phyloP scores from a whole-genome alignment of 30 jellyfish, hydroid and myxozoan species.

The Aurelia aurita complex sp. Pacific region DNA sequence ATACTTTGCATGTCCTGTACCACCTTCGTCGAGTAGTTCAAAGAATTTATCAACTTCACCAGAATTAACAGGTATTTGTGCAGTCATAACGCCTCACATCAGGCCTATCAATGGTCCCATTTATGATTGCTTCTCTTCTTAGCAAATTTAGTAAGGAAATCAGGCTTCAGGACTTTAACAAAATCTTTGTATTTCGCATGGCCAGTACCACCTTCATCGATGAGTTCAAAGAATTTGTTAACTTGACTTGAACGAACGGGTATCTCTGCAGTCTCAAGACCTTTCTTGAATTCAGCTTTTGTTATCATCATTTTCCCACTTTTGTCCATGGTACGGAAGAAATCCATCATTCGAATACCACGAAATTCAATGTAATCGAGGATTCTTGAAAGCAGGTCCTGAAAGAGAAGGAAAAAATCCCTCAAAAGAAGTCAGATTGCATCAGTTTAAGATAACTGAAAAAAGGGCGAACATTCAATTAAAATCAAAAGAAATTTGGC shows the following conservation, averaged over 20 bases:
- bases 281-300: slow-evolving; percentile 37
- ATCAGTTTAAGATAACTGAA: too few relatives aligned
- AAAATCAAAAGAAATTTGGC: too few relatives aligned
- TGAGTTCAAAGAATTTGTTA: slow-evolving; percentile 40
- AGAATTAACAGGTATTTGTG: not conserved
- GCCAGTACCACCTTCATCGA: slow-evolving; percentile 50
- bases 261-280: slow-evolving; percentile 52
- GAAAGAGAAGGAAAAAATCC: not conserved
- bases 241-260: slow-evolving; percentile 49
- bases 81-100: not conserved
- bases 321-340: slow-evolving; percentile 65
- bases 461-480: too few relatives aligned
- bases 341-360: slow-evolving; percentile 74
- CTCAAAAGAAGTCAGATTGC: too few relatives aligned
- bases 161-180: slow-evolving; percentile 33
- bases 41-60: too few relatives aligned
- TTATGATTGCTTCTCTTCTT: slow-evolving; percentile 34
- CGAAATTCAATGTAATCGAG: slow-evolving; percentile 74
- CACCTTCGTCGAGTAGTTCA: too few relatives aligned
- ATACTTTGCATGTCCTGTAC: too few relatives aligned
- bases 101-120: slow-evolving; percentile 45
- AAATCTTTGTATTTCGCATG: slow-evolving; percentile 56
- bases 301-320: slow-evolving; percentile 32
- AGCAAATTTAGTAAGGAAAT: slow-evolving; percentile 43
- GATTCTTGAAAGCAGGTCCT: slow-evolving; percentile 70